Evolutionary conservation across 2,888 invertebrate species (phyloP), one percentile per base, ranked within the genome.

Genomic region (Coleophora deauratella): DNA sequence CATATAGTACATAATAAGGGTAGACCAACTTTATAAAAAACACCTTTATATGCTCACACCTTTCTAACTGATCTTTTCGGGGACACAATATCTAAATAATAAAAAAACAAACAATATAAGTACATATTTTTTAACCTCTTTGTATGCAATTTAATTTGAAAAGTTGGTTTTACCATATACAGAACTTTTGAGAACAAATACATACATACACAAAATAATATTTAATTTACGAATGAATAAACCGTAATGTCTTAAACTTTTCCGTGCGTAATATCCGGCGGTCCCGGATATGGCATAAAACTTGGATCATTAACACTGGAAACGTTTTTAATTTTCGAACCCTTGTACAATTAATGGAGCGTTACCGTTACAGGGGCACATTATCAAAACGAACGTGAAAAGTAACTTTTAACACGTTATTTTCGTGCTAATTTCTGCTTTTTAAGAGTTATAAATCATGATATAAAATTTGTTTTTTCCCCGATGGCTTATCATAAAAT

Each of bases 261-360:
- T 33, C n/a, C 33, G 35, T 36, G 27, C 41, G 36, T 38, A 41
- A 44, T 38, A 12, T 33, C 40, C 38, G 13, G 32, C n/a, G 27
- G 35, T 41, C 37, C 46, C 53, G 54, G 59, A 59, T 49, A 46
- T 49, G 50, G 47, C 37, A 33, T 33, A 38, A 38, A 58, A 58
- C 52, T 59, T 59, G 45, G 49, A 38, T 56, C 61, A 59, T 64
- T 63, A 61, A 54, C 51, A 40, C 45, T 47, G 42, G 45, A 52
- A 61, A 51, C 50, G 54, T 52, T 62, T 60, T 62, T 59, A 59
- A 62, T 59, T 57, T 54, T 46, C 50, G 47, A 43, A 57, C 57
- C 59, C 62, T 57, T 49, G 52, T 58, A 46, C 52, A 59, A 60
- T 46, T 40, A 46, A 46, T 62, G 55, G 56, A 54, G 51, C 54